phyloP scores from a whole-genome alignment of 2,888 invertebrate species.

The Tenthredo scrophulariae region DNA sequence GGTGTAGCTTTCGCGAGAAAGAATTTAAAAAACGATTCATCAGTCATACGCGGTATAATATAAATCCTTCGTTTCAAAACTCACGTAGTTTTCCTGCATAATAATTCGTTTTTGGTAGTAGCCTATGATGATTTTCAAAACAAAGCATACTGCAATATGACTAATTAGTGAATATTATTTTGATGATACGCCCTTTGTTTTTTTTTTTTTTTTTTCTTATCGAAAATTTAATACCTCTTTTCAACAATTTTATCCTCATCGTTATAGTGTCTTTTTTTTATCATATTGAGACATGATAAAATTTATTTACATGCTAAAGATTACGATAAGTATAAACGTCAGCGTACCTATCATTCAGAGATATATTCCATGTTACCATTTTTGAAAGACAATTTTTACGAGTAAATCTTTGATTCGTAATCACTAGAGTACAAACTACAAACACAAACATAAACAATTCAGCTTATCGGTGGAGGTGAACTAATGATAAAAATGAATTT shows the following conservation, averaged over 20 bases:
- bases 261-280: neutral
- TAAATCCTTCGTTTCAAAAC: neutral
- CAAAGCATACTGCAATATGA: neutral
- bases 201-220: neutral
- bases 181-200: neutral
- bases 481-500: neutral
- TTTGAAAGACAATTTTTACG: neutral
- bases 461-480: neutral
- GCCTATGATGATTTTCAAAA: neutral
- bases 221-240: neutral
- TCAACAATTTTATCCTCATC: neutral
- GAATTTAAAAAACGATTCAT: neutral
- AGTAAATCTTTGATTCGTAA: neutral
- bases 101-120: neutral
- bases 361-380: neutral
- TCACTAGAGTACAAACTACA: neutral
- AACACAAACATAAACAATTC: neutral
- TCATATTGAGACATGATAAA: neutral
- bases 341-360: neutral
- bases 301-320: neutral
- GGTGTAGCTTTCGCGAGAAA: constrained; percentile 13
- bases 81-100: neutral
- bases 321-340: constrained; percentile 2
- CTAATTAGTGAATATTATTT: neutral
- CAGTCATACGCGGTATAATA: neutral